Evolutionary conservation across 2,113 vertebrate species (phyloP), one percentile per base, ranked within the genome.

Genomic region (Rhinogobius similis): DNA sequence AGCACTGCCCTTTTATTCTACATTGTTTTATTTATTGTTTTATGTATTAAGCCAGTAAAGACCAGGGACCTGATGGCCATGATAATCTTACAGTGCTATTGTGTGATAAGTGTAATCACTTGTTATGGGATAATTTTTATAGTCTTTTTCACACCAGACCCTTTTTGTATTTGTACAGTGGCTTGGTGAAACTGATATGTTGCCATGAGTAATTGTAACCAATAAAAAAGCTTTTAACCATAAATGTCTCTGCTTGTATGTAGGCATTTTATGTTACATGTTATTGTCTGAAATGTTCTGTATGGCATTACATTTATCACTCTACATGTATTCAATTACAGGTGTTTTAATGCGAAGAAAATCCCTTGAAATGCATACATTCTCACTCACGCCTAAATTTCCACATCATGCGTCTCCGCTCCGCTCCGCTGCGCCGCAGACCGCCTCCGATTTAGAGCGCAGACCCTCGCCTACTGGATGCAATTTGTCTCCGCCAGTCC

Each of bases 141-240:
- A 93, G 93, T 94, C 91, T 88, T 92, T 94, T 91, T 90, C 93
- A 94, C 87, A 86, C 91, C 92, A 91, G 88, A 93, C 91, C 90
- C 90, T 93, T 90, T 90, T 95, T 92, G 92, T 90, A 87, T 93
- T 94, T 98, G 96, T 98, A 95, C 92, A 96, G 95, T 96, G 94
- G 94, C 94, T 96, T 94, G 93, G 94, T 96, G 94, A 94, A 94
- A 94, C 90, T 83, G 90, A 93, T 92, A 90, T 93, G 92, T 96
- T 95, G 93, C 94, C 94, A 95, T 95, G 94, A 96, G 90, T 94
- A 95, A 95, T 92, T 96, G 93, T 98, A 96, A 96, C 94, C 95
- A 98, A 98, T 98, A 97, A 98, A 94, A 85, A 91, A 94, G 87
- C 94, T 95, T 95, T 96, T 97, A 95, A 97, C 93, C 94, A 58